Percentiles rank a stretch among this genome's conserved stretches.
These are phyloP conservation scores for Phalacrocorax aristotelis DNA, from an alignment of 2,113 vertebrate species.

Conservation along the genomic window DNA sequence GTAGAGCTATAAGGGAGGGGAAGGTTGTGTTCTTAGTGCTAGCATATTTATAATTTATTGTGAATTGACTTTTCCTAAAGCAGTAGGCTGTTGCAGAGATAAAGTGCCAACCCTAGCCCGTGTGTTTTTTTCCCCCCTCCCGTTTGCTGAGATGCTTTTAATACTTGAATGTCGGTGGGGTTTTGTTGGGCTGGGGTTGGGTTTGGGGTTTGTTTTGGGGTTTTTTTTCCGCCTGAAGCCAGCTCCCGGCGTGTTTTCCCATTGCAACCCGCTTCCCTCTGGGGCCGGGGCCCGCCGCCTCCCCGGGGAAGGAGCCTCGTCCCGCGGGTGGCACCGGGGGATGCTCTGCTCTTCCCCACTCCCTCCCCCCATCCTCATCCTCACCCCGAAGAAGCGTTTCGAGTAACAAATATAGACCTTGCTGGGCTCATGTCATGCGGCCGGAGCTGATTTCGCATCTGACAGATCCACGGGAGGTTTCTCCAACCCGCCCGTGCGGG, in stretches of 20 bases:
- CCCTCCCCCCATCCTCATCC: not conserved
- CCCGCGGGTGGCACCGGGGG: not conserved
- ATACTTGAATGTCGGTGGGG: not conserved
- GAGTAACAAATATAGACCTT: not conserved
- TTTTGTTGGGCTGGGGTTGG: not conserved
- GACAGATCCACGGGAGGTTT: not conserved
- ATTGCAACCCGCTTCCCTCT: not conserved
- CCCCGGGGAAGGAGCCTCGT: not conserved
- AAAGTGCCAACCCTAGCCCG: conserved; percentile 10
- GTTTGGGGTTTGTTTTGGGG: not conserved
- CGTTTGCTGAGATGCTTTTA: conserved; percentile 5
- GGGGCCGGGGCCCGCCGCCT: not conserved
- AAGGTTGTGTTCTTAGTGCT: conserved; percentile 36
- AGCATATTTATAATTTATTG: conserved; percentile 72
- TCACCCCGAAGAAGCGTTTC: not conserved
- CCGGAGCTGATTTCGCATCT: not conserved
- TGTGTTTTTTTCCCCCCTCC: not conserved
- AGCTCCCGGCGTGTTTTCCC: not conserved
- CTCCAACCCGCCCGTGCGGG: not conserved
- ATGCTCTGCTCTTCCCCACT: not conserved
- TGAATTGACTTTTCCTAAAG: conserved; percentile 43
- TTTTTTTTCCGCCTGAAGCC: not conserved
- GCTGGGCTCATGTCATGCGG: not conserved
- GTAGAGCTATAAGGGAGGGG: conserved; percentile 4
- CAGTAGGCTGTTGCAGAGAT: conserved; percentile 52